These are phyloP conservation scores for Gambusia yucatana DNA, from an alignment of 2,797 vertebrate genomes.

Conservation along the genomic window DNA sequence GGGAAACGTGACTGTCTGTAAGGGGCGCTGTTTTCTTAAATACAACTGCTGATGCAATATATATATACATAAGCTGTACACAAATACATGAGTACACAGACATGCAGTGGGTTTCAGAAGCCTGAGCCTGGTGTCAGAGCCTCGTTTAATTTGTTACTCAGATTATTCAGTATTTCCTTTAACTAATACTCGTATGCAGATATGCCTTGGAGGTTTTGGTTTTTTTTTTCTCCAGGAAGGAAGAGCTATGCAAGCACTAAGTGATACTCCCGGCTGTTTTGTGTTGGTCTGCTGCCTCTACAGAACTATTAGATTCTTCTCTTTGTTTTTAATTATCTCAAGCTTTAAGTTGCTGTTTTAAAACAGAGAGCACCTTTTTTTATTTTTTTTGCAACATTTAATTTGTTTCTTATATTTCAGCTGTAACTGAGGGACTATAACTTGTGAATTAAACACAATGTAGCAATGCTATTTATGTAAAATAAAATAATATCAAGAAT, in stretches of 20 bases:
- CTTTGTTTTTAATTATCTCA: conserved; percentile 4
- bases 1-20: conserved; percentile 11
- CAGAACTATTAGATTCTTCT: neutral
- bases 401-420: neutral
- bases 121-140: conserved; percentile 27
- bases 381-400: neutral
- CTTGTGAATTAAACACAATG: neutral
- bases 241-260: conserved; percentile 21
- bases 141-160: neutral
- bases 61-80: conserved; percentile 78
- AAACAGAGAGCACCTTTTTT: neutral
- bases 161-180: neutral
- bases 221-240: neutral
- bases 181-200: neutral
- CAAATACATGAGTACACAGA: conserved; percentile 78
- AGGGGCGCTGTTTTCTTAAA: conserved; percentile 17
- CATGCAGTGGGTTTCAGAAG: conserved; percentile 49
- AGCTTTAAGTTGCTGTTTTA: neutral
- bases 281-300: conserved; percentile 7
- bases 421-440: neutral
- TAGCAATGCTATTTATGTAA: neutral
- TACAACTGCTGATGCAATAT: conserved; percentile 60
- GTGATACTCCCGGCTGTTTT: neutral
- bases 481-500: neutral
- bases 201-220: neutral